A percentile compares a stretch with the other conserved stretches of the same genome.
phyloP scores from a whole-genome alignment of 2,888 invertebrate genomes.

The Cerceris rybyensis region DNA sequence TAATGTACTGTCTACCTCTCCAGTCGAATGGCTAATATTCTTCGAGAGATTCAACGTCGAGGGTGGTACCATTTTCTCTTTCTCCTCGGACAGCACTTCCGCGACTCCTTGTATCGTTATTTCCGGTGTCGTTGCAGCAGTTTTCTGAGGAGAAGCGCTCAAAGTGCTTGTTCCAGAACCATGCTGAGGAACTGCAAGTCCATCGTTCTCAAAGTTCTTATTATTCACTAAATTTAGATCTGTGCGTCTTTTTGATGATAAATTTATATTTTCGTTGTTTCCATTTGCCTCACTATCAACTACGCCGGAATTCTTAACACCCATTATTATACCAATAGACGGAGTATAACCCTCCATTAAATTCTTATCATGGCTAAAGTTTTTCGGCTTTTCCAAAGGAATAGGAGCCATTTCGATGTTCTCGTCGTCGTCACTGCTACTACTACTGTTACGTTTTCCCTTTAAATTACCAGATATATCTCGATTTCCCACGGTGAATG shows the following conservation, averaged over 20 bases:
- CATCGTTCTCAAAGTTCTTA: constrained; percentile 39
- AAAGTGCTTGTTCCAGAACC: constrained; percentile 56
- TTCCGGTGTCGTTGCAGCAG: constrained; percentile 85
- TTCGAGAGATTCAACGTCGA: constrained; percentile 84
- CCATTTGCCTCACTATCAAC: constrained; percentile 49
- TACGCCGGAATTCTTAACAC: constrained; percentile 69
- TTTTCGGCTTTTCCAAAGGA: constrained; percentile 65
- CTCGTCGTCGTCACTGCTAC: constrained; percentile 84
- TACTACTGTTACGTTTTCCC: constrained; percentile 81
- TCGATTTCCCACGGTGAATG: constrained; percentile 75
- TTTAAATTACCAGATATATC: constrained; percentile 82
- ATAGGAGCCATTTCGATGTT: constrained; percentile 82
- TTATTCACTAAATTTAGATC: constrained; percentile 11
- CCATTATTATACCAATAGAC: constrained; percentile 86
- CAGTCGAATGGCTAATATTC: constrained; percentile 88
- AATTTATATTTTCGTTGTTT: constrained; percentile 15
- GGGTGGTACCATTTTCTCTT: constrained; percentile 83
- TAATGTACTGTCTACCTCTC: constrained; percentile 84
- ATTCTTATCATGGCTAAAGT: constrained; percentile 71
- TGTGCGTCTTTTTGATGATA: constrained; percentile 17
- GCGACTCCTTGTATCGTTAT: constrained; percentile 82
- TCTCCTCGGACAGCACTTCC: constrained; percentile 64
- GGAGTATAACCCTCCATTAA: constrained; percentile 85
- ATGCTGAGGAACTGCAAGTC: constrained; percentile 55
- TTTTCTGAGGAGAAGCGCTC: constrained; percentile 74